A percentile compares a stretch with the other conserved stretches of the same genome.
Conservation (phyloP, 1,140 invertebrate species). For the Zaprionus ornatus region DNA sequence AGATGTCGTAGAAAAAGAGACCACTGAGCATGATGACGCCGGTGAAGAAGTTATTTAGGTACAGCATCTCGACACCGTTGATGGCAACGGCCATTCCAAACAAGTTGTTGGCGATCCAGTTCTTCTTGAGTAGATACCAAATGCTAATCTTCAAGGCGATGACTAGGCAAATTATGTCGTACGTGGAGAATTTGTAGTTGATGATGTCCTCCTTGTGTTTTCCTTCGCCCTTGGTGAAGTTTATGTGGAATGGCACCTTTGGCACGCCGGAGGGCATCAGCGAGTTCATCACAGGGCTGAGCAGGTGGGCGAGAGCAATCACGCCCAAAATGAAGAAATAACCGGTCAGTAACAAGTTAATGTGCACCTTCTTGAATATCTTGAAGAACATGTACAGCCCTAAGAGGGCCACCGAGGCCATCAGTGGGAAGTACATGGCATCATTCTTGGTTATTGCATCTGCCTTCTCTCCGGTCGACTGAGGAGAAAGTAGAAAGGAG, state of each 20-base stretch:
- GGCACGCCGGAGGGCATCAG: conserved; percentile 93
- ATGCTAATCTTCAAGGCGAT: conserved; percentile 93
- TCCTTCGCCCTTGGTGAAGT: conserved; percentile 91
- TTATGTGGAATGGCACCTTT: conserved; percentile 93
- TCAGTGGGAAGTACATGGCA: conserved; percentile 97
- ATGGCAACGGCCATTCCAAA: conserved; percentile 99
- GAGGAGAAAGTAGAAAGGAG: conserved; percentile 75
- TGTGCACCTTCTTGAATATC: conserved; percentile 98
- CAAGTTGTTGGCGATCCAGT: conserved; percentile 99
- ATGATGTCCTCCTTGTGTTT: conserved; percentile 89
- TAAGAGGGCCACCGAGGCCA: conserved; percentile 96
- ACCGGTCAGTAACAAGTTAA: conserved; percentile 95
- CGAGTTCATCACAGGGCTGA: conserved; percentile 93
- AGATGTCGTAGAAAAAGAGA: conserved; percentile 99
- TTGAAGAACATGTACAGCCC: conserved; percentile 95
- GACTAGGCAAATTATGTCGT: conserved; percentile 94
- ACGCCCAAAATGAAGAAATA: conserved; percentile 99
- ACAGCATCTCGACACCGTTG: conserved; percentile 98
- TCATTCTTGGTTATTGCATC: conserved; percentile 98
- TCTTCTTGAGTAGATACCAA: conserved; percentile 98
- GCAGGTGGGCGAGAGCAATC: conserved; percentile 94
- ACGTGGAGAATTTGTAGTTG: conserved; percentile 95
- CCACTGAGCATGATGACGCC: conserved; percentile 98
- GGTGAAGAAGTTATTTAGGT: conserved; percentile 97
- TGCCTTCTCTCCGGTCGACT: conserved; percentile 93